Conservation (phyloP, 1,140 invertebrate genomes). For the Zaprionus gabonicus region DNA sequence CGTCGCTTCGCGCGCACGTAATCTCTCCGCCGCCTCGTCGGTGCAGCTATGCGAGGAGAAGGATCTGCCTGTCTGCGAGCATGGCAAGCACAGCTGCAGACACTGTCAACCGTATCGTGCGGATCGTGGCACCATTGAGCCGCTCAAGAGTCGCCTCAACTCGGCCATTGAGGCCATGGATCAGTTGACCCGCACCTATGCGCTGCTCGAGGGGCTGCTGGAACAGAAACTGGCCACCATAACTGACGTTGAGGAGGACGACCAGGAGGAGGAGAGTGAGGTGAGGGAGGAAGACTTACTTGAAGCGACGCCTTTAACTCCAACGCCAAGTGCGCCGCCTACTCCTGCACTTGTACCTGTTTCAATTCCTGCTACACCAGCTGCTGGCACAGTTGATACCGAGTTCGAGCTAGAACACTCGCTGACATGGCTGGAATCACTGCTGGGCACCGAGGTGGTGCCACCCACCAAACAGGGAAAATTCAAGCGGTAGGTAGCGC, state of each 20-base stretch:
- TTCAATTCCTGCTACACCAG: neutral
- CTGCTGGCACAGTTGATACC: conserved; percentile 77
- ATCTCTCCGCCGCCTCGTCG: conserved; percentile 63
- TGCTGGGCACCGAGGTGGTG: conserved; percentile 65
- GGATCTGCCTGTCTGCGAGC: conserved; percentile 58
- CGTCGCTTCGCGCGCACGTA: conserved; percentile 60
- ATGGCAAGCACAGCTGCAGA: conserved; percentile 66
- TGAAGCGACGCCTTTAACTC: conserved; percentile 4
- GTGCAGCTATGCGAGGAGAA: conserved; percentile 50
- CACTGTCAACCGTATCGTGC: conserved; percentile 63
- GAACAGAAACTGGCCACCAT: conserved; percentile 69
- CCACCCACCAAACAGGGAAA: conserved; percentile 66
- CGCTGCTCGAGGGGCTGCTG: conserved; percentile 60
- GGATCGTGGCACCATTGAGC: conserved; percentile 70
- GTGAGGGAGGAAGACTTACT: neutral
- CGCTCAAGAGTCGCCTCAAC: conserved; percentile 64
- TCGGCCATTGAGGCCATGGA: conserved; percentile 75
- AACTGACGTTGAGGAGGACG: conserved; percentile 48
- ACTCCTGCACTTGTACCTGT: neutral
- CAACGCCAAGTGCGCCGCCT: neutral
- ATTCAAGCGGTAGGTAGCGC: conserved; percentile 57
- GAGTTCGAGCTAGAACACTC: conserved; percentile 87
- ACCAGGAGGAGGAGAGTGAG: conserved; percentile 24
- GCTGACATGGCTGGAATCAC: conserved; percentile 86
- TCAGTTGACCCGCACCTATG: conserved; percentile 62